Evolutionary conservation across 2,113 vertebrate genomes (phyloP).

Genomic region (Sceloporus tristichus): DNA sequence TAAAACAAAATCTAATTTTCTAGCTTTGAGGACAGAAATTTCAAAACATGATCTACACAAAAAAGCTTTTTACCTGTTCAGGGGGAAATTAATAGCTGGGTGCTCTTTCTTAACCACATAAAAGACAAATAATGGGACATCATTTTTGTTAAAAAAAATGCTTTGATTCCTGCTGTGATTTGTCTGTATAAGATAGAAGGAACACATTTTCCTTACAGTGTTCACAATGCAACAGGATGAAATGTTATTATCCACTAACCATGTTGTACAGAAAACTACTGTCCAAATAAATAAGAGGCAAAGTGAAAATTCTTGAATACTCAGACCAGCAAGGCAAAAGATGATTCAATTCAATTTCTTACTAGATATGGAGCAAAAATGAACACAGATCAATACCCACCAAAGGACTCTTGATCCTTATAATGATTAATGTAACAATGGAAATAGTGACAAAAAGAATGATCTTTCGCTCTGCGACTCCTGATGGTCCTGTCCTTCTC

Average conservation of each 20-base stretch:
- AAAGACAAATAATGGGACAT: neutral
- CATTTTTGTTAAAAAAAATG: slow-evolving; percentile 22
- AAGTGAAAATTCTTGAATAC: slow-evolving; percentile 22
- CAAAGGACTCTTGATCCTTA: neutral
- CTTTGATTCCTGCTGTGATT: slow-evolving; percentile 18
- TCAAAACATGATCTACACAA: fast-evolving
- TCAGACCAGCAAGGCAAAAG: neutral
- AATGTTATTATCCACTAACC: slow-evolving; percentile 32
- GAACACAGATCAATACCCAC: slow-evolving; percentile 11
- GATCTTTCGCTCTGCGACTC: neutral
- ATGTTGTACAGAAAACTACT: slow-evolving; percentile 33
- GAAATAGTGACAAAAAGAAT: slow-evolving; percentile 10
- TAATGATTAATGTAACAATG: slow-evolving; percentile 26
- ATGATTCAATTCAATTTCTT: neutral
- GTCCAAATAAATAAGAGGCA: slow-evolving; percentile 24
- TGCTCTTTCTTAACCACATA: neutral
- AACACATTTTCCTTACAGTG: slow-evolving; percentile 17
- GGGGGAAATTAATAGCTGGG: neutral
- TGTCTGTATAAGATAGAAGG: slow-evolving; percentile 31
- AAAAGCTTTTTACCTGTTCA: neutral
- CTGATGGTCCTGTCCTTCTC: neutral
- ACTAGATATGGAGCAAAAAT: slow-evolving; percentile 9
- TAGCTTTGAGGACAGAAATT: neutral
- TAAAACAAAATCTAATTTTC: fast-evolving
- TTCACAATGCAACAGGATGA: slow-evolving; percentile 42